Conservation (phyloP, 2,797 vertebrate genomes). For the Cyclura pinguis region DNA sequence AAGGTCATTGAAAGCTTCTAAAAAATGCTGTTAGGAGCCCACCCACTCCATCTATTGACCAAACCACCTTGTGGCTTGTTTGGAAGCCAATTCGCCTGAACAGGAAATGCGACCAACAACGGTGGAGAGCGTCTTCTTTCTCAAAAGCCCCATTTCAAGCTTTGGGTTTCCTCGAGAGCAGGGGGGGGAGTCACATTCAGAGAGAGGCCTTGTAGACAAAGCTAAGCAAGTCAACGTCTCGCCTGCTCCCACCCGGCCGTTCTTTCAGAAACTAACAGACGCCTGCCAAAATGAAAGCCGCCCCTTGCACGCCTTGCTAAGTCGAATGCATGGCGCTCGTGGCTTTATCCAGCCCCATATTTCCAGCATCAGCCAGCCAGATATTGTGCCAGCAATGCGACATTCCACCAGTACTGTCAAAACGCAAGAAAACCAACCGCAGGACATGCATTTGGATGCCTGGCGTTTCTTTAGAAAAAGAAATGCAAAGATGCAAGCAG, state of each 20-base stretch:
- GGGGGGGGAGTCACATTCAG: slow-evolving; percentile 31
- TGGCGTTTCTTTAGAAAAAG: slow-evolving; percentile 55
- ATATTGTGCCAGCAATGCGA: slow-evolving; percentile 55
- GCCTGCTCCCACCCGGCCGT: neutral
- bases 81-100: slow-evolving; percentile 48
- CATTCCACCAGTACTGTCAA: slow-evolving; percentile 67
- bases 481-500: slow-evolving; percentile 66
- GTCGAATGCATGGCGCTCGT: slow-evolving; percentile 52
- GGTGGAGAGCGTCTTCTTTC: slow-evolving; percentile 53
- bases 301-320: slow-evolving; percentile 34
- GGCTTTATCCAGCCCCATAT: slow-evolving; percentile 55
- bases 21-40: neutral
- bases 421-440: slow-evolving; percentile 64
- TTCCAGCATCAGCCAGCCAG: slow-evolving; percentile 66
- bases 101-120: slow-evolving; percentile 45
- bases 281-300: slow-evolving; percentile 38
- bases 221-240: slow-evolving; percentile 51
- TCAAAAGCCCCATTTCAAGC: slow-evolving; percentile 38
- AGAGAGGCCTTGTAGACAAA: slow-evolving; percentile 58
- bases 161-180: slow-evolving; percentile 48
- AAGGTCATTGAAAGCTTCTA: slow-evolving; percentile 27
- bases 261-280: slow-evolving; percentile 27
- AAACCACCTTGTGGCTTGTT: slow-evolving; percentile 23
- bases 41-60: slow-evolving; percentile 66
- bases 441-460: slow-evolving; percentile 68